Percentiles rank a stretch among this genome's conserved stretches.
Evolutionary conservation across 2,888 invertebrate species (phyloP).

Genomic region (Neelides folsomi): DNA sequence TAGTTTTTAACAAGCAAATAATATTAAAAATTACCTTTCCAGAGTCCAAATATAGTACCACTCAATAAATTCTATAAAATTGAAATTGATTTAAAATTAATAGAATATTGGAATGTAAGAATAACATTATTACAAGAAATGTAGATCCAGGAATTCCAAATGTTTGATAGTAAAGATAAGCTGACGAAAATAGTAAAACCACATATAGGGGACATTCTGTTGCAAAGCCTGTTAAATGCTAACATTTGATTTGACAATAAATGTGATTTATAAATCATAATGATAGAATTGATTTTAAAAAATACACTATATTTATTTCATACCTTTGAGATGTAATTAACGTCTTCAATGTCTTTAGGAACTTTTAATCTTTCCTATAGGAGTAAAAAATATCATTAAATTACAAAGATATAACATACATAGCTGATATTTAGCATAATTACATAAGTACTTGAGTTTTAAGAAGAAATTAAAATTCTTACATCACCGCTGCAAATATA

Average conservation of each 20-base stretch:
- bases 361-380: constrained; percentile 37
- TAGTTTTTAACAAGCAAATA: too few relatives aligned
- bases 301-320: too few relatives aligned
- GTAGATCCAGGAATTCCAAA: constrained; percentile 51
- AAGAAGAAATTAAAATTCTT: too few relatives aligned
- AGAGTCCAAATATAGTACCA: constrained; percentile 47
- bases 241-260: too few relatives aligned
- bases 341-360: constrained; percentile 40
- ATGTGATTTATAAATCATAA: too few relatives aligned
- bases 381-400: not conserved
- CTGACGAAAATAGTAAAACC: constrained; percentile 43
- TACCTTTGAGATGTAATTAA: constrained; percentile 36
- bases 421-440: not conserved
- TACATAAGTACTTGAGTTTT: too few relatives aligned
- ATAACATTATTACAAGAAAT: constrained; percentile 44
- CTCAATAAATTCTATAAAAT: constrained; percentile 44
- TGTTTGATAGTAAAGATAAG: constrained; percentile 50
- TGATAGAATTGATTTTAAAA: too few relatives aligned
- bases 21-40: too few relatives aligned
- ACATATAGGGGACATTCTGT: constrained; percentile 40
- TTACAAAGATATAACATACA: not conserved
- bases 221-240: too few relatives aligned
- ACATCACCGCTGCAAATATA: constrained; percentile 23
- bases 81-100: not conserved
- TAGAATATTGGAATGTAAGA: not conserved